Percentiles rank a stretch among this genome's conserved stretches.
These are phyloP conservation scores for Tapera naevia DNA, from an alignment of 2,797 vertebrate species.

Conservation along the genomic window DNA sequence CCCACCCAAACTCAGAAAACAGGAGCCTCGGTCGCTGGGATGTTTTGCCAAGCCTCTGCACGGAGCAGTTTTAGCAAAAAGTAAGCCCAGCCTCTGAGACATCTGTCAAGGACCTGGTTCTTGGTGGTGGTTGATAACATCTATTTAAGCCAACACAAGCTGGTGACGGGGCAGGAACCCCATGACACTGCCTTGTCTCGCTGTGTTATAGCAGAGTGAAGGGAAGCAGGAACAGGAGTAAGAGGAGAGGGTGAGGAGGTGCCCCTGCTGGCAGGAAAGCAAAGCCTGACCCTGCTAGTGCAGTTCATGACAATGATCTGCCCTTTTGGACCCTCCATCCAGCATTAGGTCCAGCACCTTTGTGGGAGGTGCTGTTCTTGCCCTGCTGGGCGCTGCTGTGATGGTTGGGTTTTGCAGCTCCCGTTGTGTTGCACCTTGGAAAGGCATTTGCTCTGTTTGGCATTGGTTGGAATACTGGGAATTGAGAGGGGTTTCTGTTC, in stretches of 20 bases:
- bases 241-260: neutral
- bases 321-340: neutral
- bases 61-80: neutral
- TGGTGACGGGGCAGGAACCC: neutral
- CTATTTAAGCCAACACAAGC: neutral
- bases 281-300: neutral
- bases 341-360: neutral
- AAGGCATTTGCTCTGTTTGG: neutral
- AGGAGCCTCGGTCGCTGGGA: neutral
- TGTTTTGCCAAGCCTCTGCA: neutral
- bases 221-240: neutral
- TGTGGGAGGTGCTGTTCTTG: neutral
- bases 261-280: neutral
- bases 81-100: neutral
- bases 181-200: fast-evolving
- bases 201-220: neutral
- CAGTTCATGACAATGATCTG: fast-evolving
- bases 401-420: neutral
- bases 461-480: neutral
- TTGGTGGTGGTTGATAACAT: neutral
- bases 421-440: fast-evolving
- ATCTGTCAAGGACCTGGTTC: neutral
- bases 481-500: neutral
- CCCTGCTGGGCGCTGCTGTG: neutral
- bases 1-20: neutral